phyloP scores from a whole-genome alignment of 37 sponge, comb jelly and placozoan species.

The Spongilla lacustris region DNA sequence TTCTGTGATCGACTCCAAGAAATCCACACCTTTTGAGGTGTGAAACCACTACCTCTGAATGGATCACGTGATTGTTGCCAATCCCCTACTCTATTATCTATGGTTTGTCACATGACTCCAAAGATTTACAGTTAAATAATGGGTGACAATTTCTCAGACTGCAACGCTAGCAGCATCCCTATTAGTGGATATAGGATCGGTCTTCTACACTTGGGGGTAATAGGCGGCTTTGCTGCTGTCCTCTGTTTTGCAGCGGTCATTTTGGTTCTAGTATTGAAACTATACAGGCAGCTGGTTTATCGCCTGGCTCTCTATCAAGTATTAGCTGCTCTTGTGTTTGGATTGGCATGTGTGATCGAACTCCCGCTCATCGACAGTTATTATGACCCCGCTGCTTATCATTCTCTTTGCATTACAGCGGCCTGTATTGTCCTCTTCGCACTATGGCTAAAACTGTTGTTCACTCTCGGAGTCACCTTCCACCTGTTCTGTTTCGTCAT shows the following conservation, averaged over 20 bases:
- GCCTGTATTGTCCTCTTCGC: background rate
- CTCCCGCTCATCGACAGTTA: background rate
- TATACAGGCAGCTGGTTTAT: background rate
- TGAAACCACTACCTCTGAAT: too few species aligned
- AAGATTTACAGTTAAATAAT: too few species aligned
- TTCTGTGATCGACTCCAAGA: too few species aligned
- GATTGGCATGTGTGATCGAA: background rate
- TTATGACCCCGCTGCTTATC: background rate
- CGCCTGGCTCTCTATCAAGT: background rate
- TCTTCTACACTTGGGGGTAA: background rate
- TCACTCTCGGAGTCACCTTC: background rate
- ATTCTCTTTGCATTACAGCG: background rate
- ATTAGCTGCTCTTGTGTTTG: background rate
- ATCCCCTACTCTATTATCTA: too few species aligned
- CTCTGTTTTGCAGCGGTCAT: background rate
- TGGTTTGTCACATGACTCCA: too few species aligned
- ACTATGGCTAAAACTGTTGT: background rate
- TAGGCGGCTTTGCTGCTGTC: background rate
- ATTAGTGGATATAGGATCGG: background rate
- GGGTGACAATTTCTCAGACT: background rate
- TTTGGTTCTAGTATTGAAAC: background rate
- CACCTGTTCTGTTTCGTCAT: background rate
- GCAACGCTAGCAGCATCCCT: background rate
- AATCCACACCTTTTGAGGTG: too few species aligned
- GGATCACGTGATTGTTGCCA: too few species aligned